phyloP scores from a whole-genome alignment of 2,888 invertebrate genomes.

The Sinelater perroti region DNA sequence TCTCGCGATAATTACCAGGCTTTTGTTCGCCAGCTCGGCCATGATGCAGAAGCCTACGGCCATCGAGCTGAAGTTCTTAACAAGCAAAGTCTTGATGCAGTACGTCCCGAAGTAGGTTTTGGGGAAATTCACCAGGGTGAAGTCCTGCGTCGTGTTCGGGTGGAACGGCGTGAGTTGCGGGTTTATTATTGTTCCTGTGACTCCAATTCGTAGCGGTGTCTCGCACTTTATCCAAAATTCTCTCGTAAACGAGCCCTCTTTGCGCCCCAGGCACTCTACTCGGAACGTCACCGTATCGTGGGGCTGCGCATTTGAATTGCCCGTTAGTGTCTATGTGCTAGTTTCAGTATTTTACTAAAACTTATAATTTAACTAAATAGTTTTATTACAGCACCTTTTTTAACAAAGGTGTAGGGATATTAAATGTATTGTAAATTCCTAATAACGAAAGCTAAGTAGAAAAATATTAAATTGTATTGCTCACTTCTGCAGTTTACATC shows the following conservation, averaged over 20 bases:
- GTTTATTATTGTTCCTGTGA: slow-evolving; percentile 53
- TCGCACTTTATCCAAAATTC: slow-evolving; percentile 62
- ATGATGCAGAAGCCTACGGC: slow-evolving; percentile 57
- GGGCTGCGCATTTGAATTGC: slow-evolving; percentile 21
- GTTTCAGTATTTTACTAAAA: too few relatives aligned
- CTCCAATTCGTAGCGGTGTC: slow-evolving; percentile 50
- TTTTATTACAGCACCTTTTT: too few relatives aligned
- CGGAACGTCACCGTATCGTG: slow-evolving; percentile 15
- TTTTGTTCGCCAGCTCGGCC: slow-evolving; percentile 48
- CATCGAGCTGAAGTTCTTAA: slow-evolving; percentile 60
- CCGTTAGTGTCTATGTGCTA: too few relatives aligned
- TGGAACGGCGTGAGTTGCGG: slow-evolving; percentile 56
- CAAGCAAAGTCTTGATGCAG: slow-evolving; percentile 54
- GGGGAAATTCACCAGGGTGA: slow-evolving; percentile 60
- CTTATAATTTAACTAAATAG: too few relatives aligned
- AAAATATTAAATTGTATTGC: too few relatives aligned
- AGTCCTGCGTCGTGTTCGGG: slow-evolving; percentile 55
- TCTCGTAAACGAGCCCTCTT: slow-evolving; percentile 16
- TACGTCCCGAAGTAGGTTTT: slow-evolving; percentile 56
- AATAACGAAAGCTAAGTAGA: too few relatives aligned
- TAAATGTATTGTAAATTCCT: too few relatives aligned
- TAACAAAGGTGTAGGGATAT: too few relatives aligned
- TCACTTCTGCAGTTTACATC: too few relatives aligned
- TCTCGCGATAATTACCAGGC: slow-evolving; percentile 3
- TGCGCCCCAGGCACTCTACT: slow-evolving; percentile 28